Base-by-base conservation (phyloP, 2,113 vertebrate genomes). In the Xyrauchen texanus region DNA sequence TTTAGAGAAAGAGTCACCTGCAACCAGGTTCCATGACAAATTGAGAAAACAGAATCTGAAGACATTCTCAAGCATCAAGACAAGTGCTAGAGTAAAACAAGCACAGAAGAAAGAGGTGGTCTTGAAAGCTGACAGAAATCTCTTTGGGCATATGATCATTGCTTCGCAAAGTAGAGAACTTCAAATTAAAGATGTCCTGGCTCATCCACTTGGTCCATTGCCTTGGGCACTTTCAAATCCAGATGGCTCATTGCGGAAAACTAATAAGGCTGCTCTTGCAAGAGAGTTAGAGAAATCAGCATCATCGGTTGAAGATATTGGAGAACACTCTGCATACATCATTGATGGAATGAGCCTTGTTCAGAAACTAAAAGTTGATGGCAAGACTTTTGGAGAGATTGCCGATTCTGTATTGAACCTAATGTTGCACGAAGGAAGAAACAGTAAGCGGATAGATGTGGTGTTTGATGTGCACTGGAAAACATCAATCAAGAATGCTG, bases 401-500 rank as follows among this genome's bases (percentile, higher is more conserved):
- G 61, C 61, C 7, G 61, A 10, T 63, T 63, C 61, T 63, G 34
- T 44, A 21, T 10, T 63, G 61, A 63, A 63, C 61, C 61, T 63
- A 44, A 6, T 4, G 5, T 12, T 63, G 61, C 61, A 64, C 3
- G 3, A 64, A 64, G 34, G 34, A 64, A 64, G 34, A 64, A 64
- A 64, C 34, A 44, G 10, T 64, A 12, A 64, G 8, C 34, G 11
- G 6, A 64, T 64, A 64, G 62, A 64, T 64, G 10, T 44, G 62
- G 62, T 44, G 2, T 44, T 64, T 64, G 34, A 64, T 44, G 11
- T 44, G 62, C 42, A 64, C 34, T 64, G 62, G 62, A 64, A 64
- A 64, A 44, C 62, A 73, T 73, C 70, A 73, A 73, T 46, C 53
- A 73, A 60, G 69, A 72, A 60, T 60, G 70, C 55, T 73, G 55